Percentiles rank a stretch among this genome's conserved stretches.
These are phyloP conservation scores for Melanocharis versteri DNA, from an alignment of 2,113 vertebrate species.

Conservation along the genomic window DNA sequence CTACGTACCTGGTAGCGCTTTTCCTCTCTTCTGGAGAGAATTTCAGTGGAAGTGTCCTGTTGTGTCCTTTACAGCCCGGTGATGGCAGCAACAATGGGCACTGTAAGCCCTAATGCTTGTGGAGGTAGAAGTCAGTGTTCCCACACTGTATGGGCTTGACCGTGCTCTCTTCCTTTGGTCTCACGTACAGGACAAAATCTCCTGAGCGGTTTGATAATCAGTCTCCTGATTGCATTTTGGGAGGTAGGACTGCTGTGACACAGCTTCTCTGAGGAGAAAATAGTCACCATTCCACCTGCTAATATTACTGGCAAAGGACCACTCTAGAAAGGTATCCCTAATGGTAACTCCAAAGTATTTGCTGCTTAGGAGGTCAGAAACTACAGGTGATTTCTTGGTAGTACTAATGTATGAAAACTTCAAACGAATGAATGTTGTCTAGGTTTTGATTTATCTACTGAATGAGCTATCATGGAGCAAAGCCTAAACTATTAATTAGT, in stretches of 20 bases:
- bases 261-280: not conserved
- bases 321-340: not conserved
- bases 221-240: not conserved
- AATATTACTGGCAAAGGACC: not conserved
- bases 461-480: not conserved
- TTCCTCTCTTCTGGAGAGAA: not conserved
- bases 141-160: not conserved
- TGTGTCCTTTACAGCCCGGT: rapidly evolving
- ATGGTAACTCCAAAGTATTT: not conserved
- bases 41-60: not conserved
- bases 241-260: not conserved
- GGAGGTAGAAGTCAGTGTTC: not conserved
- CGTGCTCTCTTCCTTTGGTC: not conserved
- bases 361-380: not conserved
- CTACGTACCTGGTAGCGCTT: rapidly evolving
- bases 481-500: not conserved
- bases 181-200: not conserved
- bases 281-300: not conserved
- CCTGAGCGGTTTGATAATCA: not conserved
- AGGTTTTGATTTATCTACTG: not conserved
- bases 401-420: not conserved
- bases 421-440: not conserved
- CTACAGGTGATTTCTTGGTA: not conserved
- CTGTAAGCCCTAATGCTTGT: not conserved
- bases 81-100: not conserved